phyloP scores from a whole-genome alignment of 2,888 invertebrate species.

The Thera britannica region DNA sequence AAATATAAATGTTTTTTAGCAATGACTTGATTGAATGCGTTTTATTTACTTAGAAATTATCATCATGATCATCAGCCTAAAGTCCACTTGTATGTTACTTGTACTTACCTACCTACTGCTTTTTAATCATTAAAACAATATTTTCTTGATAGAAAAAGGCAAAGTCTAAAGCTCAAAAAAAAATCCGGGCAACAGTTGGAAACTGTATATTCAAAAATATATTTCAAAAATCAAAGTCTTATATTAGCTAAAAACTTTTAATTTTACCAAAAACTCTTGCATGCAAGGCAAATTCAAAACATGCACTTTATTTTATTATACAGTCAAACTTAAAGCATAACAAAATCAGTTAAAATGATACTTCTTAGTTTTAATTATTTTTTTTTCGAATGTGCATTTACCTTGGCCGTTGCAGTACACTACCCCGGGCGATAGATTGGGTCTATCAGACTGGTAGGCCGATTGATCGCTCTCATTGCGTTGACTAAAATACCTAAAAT shows the following conservation, averaged over 20 bases:
- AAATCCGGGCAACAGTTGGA: too few relatives aligned
- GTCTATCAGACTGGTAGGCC: slow-evolving; percentile 60
- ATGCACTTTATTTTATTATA: slow-evolving; percentile 21
- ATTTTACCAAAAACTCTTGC: slow-evolving; percentile 1
- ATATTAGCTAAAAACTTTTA: not conserved
- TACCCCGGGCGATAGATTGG: slow-evolving; percentile 43
- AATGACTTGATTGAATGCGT: not conserved
- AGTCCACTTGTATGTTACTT: too few relatives aligned
- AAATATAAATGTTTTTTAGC: slow-evolving; percentile 35
- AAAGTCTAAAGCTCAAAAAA: too few relatives aligned
- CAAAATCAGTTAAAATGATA: slow-evolving; percentile 42
- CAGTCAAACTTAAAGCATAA: slow-evolving; percentile 41
- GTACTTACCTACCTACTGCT: too few relatives aligned
- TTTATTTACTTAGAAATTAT: not conserved
- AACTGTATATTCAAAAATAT: too few relatives aligned
- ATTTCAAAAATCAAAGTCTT: not conserved
- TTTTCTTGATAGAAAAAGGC: too few relatives aligned
- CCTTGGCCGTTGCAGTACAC: slow-evolving; percentile 60
- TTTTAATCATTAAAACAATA: too few relatives aligned
- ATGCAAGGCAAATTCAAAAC: slow-evolving; percentile 16
- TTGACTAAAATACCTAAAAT: slow-evolving; percentile 59
- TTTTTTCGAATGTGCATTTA: slow-evolving; percentile 57
- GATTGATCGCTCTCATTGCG: slow-evolving; percentile 54
- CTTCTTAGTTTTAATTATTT: slow-evolving; percentile 49
- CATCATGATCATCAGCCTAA: too few relatives aligned